phyloP scores from a whole-genome alignment of 2,888 invertebrate genomes.

The Lypha dubia region DNA sequence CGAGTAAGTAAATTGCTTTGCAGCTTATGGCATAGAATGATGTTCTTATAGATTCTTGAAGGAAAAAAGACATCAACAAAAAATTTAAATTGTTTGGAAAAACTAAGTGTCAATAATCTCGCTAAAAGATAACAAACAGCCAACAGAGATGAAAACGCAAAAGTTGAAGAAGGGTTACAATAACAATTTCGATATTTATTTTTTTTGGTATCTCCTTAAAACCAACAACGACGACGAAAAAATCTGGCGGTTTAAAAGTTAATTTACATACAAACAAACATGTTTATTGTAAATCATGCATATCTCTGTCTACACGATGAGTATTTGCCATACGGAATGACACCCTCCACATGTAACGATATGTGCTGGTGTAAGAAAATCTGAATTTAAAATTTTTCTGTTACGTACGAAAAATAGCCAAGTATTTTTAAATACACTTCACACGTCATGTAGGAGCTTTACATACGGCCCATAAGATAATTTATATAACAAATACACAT shows the following conservation, averaged over 20 bases:
- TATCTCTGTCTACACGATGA: not conserved
- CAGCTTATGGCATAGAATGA: constrained; percentile 41
- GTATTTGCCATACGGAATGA: not conserved
- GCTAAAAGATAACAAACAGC: constrained; percentile 55
- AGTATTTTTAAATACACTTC: not conserved
- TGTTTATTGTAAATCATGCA: constrained; percentile 30
- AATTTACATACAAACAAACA: constrained; percentile 48
- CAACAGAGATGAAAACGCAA: constrained; percentile 36
- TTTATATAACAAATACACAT: not conserved
- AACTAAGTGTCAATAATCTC: constrained; percentile 68
- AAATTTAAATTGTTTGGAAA: constrained; percentile 45
- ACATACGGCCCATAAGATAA: too few relatives aligned
- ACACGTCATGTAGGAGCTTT: not conserved
- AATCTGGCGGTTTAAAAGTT: constrained; percentile 33
- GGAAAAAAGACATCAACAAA: not conserved
- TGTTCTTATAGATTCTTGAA: constrained; percentile 30
- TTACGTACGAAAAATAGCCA: too few relatives aligned
- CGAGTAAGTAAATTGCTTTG: constrained; percentile 58
- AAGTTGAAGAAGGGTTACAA: constrained; percentile 46
- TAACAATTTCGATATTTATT: constrained; percentile 55
- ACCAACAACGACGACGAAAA: too few relatives aligned
- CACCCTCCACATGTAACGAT: too few relatives aligned
- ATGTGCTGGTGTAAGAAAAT: too few relatives aligned
- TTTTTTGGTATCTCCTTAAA: constrained; percentile 19
- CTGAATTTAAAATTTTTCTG: too few relatives aligned